Evolutionary conservation across 2,113 vertebrate genomes (phyloP), one percentile per base, ranked within the genome.

Genomic region (Macroglossus sobrinus): DNA sequence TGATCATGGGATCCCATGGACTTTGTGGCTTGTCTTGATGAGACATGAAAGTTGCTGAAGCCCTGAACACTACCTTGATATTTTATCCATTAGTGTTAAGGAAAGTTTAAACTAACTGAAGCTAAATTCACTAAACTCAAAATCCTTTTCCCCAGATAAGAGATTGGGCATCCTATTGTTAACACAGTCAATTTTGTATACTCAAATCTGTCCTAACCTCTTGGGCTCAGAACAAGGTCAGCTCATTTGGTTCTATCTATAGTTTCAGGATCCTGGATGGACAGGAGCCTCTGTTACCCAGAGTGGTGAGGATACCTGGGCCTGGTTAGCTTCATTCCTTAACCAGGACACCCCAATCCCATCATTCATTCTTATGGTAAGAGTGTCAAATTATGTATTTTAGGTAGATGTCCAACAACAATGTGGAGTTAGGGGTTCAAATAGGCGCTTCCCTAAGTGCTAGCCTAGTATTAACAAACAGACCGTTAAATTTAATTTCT

Each of bases 381-480:
- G 24, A 71, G 84, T 33, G 26, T 80, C 11, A 28, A 93, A 55
- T 76, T n/a, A 47, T 33, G 21, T 19, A 84, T 47, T 93, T 84
- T 71, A 84, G n/a, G 63, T 38, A 96, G 53, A 66, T 81, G 35
- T 55, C 59, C 28, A 75, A 59, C 69, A 93, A 35, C 43, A 38
- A 30, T 68, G 72, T 68, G 57, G 18, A 50, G 33, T 53, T 35
- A 69, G 18, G 55, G n/a, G 28, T 74, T 89, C 89, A 35, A 89
- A 75, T 59, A 80, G 28, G 47, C 33, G 64, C 14, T 38, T 79
- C 40, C 28, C 66, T 79, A 74, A 81, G 61, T 53, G 45, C 19
- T 57, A 74, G n/a, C 47, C 22, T 40, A 61, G 43, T 85, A 75
- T 69, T 90, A 94, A 94, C n/a, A 92, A 94, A 87, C 30, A 38